These are phyloP conservation scores for Epirrita christyi DNA, from an alignment of 2,888 invertebrate species.

Conservation along the genomic window DNA sequence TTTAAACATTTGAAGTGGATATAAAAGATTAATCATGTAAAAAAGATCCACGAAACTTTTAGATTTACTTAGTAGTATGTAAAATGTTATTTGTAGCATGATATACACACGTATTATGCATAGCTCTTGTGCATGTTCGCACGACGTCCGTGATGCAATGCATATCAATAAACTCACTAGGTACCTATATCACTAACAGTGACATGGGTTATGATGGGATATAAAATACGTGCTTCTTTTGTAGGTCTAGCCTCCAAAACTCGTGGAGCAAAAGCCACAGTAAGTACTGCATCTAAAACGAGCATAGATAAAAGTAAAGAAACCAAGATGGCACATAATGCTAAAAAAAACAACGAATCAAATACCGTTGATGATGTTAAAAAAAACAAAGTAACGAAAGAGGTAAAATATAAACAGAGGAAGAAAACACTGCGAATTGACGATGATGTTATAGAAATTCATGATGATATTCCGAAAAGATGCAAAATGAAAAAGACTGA, in stretches of 20 bases:
- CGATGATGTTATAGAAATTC: not conserved
- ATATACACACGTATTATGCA: not conserved
- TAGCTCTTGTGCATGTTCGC: conserved; percentile 17
- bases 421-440: not conserved
- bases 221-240: conserved; percentile 23
- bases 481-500: conserved; percentile 1
- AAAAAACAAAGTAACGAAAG: too few relatives aligned
- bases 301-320: conserved; percentile 40
- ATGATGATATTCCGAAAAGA: not conserved
- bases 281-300: conserved; percentile 23
- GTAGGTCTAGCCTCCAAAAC: conserved; percentile 28
- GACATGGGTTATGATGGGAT: conserved; percentile 7
- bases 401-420: too few relatives aligned
- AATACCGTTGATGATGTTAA: not conserved
- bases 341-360: not conserved
- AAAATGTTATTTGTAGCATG: too few relatives aligned
- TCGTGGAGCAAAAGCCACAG: conserved; percentile 20
- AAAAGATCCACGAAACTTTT: too few relatives aligned
- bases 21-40: too few relatives aligned
- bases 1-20: too few relatives aligned
- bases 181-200: not conserved
- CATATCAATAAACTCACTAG: too few relatives aligned
- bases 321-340: conserved; percentile 3
- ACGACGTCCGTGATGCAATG: conserved; percentile 11
- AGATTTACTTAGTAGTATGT: too few relatives aligned